Base-by-base conservation (phyloP, 2,797 vertebrate genomes). In the Brachyrhaphis roseni region DNA sequence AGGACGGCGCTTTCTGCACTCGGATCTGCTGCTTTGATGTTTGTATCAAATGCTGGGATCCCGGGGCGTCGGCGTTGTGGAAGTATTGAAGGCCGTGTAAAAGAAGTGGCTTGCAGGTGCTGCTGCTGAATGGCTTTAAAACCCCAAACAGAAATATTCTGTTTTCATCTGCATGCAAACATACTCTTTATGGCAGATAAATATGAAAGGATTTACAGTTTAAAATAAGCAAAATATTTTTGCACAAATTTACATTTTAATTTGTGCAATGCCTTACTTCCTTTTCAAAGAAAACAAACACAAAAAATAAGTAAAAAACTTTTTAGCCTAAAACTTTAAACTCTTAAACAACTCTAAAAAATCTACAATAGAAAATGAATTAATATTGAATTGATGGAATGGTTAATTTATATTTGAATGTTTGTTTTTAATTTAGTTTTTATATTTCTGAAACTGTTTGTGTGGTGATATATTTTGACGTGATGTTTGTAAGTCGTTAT, bases 11-110 rank as follows among this genome's bases (percentile, higher is more conserved):
- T 83, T 77, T 89, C 90, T 90, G 86, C 45, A 45, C 26, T 91
- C 88, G 91, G 89, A 91, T 91, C 81, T 74, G 85, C 84, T 0
- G 84, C 91, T 94, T 93, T 93, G 91, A 93, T 91, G 91, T 92
- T 88, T 82, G 73, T 83, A 92, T 93, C 89, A 55, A 78, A 91
- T 90, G 86, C 89, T 86, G 84, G 88, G 77, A 62, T 84, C 87
- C 87, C 82, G 26, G 81, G 86, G 89, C 70, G 53, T 62, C 64
- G 79, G 84, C 72, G 88, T 82, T 86, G 72, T 16, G 82, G 74
- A 80, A 87, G 80, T 47, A 82, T 86, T 83, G 82, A 88, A 82
- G 86, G 81, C 79, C 80, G 78, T 41, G 87, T 79, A 83, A 84
- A 86, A 79, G 83, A 82, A 82, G 73, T 68, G 86, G 79, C 91